Evolutionary conservation across 2,888 invertebrate species (phyloP).

Genomic region (Isoperla grammatica): DNA sequence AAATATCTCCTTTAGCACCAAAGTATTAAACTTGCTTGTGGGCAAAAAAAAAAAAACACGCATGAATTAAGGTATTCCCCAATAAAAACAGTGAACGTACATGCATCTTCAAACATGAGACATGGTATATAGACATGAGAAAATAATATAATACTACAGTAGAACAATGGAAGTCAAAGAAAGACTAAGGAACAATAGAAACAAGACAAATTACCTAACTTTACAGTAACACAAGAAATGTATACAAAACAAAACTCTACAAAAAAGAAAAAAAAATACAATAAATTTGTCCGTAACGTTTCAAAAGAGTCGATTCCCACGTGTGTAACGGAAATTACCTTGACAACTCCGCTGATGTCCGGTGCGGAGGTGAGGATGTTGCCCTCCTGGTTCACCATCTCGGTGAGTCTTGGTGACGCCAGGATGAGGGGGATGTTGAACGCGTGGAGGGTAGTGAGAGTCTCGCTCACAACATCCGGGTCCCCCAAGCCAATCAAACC

Average conservation of each 20-base stretch:
- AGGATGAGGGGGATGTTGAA: slow-evolving; percentile 32
- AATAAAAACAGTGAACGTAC: too few relatives aligned
- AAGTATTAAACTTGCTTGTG: too few relatives aligned
- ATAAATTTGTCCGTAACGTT: too few relatives aligned
- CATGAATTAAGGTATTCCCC: too few relatives aligned
- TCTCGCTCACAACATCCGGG: slow-evolving; percentile 28
- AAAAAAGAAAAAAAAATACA: too few relatives aligned
- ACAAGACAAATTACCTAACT: background rate
- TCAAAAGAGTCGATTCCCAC: background rate
- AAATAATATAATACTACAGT: too few relatives aligned
- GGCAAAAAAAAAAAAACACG: too few relatives aligned
- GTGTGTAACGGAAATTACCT: slow-evolving; percentile 29
- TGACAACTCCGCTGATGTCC: slow-evolving; percentile 36
- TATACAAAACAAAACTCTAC: too few relatives aligned
- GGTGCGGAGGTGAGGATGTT: slow-evolving; percentile 37
- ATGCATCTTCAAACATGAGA: too few relatives aligned
- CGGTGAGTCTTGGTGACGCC: slow-evolving; percentile 32
- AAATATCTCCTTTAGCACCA: too few relatives aligned
- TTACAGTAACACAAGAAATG: too few relatives aligned
- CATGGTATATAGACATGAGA: too few relatives aligned
- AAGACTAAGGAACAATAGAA: background rate
- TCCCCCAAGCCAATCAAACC: slow-evolving; percentile 32
- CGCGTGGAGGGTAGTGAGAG: slow-evolving; percentile 27
- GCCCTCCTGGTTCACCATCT: slow-evolving; percentile 27
- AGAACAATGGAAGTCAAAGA: background rate